Conservation (phyloP, 1,140 invertebrate species). For the Cecropterus lyciades region DNA sequence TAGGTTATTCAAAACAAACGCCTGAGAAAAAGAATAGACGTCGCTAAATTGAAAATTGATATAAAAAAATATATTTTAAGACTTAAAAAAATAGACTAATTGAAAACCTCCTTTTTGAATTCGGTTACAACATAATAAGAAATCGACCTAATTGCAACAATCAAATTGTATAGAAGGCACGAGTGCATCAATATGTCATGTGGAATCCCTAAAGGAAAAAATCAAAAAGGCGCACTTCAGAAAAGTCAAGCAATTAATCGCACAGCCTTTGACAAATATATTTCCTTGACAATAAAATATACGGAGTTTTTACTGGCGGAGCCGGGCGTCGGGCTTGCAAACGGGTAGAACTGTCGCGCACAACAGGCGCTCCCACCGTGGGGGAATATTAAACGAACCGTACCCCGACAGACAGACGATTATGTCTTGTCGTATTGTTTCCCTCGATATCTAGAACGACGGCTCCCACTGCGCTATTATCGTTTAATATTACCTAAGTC, state of each 20-base stretch:
- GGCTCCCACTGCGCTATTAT: slow-evolving; percentile 18
- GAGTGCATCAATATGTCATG: slow-evolving; percentile 31
- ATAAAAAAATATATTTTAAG: no score
- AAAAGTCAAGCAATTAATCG: slow-evolving; percentile 68
- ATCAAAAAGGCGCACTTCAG: slow-evolving; percentile 47
- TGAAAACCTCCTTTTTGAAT: background rate
- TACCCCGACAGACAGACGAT: slow-evolving; percentile 45
- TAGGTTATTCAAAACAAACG: slow-evolving; percentile 16
- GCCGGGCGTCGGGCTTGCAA: slow-evolving; percentile 50
- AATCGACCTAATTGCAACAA: background rate
- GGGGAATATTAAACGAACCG: slow-evolving; percentile 73
- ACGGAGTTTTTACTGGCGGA: slow-evolving; percentile 66
- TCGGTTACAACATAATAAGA: background rate
- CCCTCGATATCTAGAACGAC: slow-evolving; percentile 20
- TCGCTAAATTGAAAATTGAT: no score
- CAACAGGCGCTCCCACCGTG: slow-evolving; percentile 63
- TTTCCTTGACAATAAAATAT: slow-evolving; percentile 78
- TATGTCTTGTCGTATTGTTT: slow-evolving; percentile 50
- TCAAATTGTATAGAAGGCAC: background rate
- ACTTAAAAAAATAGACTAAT: background rate
- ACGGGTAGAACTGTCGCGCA: slow-evolving; percentile 66
- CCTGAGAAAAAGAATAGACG: background rate
- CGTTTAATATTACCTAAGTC: slow-evolving; percentile 17
- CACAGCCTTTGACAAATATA: slow-evolving; percentile 73
- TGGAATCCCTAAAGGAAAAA: slow-evolving; percentile 44